Evolutionary conservation across 2,113 vertebrate species (phyloP).

Genomic region (Hemicordylus capensis): DNA sequence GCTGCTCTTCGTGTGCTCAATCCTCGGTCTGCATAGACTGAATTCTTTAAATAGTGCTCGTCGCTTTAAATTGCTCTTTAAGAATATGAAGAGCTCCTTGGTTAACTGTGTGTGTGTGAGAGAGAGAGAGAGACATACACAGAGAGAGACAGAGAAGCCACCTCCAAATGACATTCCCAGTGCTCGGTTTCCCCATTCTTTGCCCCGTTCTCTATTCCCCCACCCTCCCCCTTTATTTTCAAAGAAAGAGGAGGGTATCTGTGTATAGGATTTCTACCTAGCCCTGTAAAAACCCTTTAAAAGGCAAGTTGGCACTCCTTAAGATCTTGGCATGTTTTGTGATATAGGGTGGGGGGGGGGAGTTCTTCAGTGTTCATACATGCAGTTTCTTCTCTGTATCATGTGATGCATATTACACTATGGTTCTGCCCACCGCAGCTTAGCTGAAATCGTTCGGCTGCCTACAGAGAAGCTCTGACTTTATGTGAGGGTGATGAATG

Average conservation of each 20-base stretch:
- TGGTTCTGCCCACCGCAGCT: background rate
- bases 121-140: background rate
- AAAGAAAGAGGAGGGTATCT: too few species aligned
- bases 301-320: background rate
- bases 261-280: too few species aligned
- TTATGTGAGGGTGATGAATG: background rate
- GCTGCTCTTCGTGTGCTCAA: too few species aligned
- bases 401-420: background rate
- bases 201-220: background rate
- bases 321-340: background rate
- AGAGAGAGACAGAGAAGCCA: background rate
- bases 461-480: background rate
- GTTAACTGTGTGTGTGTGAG: background rate
- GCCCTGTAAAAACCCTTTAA: background rate
- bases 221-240: too few species aligned
- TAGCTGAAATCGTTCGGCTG: background rate
- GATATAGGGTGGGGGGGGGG: background rate
- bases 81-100: background rate
- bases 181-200: background rate
- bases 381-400: background rate
- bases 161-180: conserved; percentile 61
- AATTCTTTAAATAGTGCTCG: background rate
- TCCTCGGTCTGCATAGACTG: background rate
- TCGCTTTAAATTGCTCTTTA: too few species aligned
- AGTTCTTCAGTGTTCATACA: background rate